Evolutionary conservation across 2,113 vertebrate species (phyloP), one percentile per base, ranked within the genome.

Genomic region (Lynx canadensis): DNA sequence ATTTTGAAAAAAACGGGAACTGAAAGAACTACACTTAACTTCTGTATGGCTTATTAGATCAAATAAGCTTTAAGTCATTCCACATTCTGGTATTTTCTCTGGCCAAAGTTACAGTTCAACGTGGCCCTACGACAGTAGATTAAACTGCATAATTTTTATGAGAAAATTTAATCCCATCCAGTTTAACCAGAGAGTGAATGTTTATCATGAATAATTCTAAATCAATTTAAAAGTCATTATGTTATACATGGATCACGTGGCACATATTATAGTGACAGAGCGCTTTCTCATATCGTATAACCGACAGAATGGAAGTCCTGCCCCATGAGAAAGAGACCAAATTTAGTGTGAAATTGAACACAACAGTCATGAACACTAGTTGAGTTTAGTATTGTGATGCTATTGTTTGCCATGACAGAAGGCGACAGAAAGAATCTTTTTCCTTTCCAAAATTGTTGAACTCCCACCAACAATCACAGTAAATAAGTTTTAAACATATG

Each of bases 341-440:
- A 98, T 98, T 97, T 97, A 97, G 96, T 98, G 98, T 98, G 97
- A 97, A 98, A 98, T 97, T 93, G 68, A 97, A 93, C 91, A 98
- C 87, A 98, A 97, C 80, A 90, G 85, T 88, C 94, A 82, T 82
- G 95, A 92, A 78, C 95, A 97, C 66, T 86, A 69, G 83, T 93
- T 95, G 92, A 89, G 71, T 84, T 96, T 31, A 60, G 93, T 48
- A 97, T 94, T 97, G 85, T 94, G 73, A 93, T 36, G 21, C 85
- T 88, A 94, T 98, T 98, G 96, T 98, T 93, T 69, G 23, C 85
- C 63, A 23, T 87, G 93, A 97, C 98, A 98, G 96, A 98, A 97
- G 96, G 90, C 4, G 1, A 93, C 87, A 97, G 96, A 98, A 92
- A 98, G 91, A 98, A 97, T 25, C 95, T 95, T 98, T 96, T 93